phyloP scores from a whole-genome alignment of 2,797 vertebrate genomes.

The Microtus californicus region DNA sequence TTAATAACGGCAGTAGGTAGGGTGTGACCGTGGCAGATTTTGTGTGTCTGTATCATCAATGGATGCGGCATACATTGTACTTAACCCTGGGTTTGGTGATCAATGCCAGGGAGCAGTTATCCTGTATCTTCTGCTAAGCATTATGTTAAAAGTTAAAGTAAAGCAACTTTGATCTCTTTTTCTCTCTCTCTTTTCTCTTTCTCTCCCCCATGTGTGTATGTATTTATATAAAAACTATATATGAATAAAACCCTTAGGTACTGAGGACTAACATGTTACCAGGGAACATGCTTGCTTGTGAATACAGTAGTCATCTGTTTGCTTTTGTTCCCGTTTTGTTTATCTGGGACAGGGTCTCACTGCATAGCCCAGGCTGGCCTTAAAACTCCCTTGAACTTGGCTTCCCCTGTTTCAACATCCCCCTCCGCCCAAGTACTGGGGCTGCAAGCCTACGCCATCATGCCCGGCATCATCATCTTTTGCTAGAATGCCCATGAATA shows the following conservation, averaged over 20 bases:
- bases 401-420: background rate
- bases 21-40: slow-evolving; percentile 3
- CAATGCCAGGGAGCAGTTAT: background rate
- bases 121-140: slow-evolving; percentile 37
- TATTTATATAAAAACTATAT: background rate
- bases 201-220: background rate
- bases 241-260: slow-evolving; percentile 30
- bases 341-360: background rate
- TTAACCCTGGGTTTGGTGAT: slow-evolving; percentile 17
- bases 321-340: background rate
- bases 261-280: background rate
- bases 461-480: too few relatives aligned
- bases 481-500: background rate
- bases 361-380: background rate
- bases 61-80: background rate
- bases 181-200: background rate
- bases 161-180: background rate
- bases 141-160: slow-evolving; percentile 47
- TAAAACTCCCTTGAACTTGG: background rate
- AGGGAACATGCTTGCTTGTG: slow-evolving; percentile 17
- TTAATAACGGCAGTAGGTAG: background rate
- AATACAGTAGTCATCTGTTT: background rate
- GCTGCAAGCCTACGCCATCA: background rate
- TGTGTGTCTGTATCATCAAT: background rate
- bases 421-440: background rate